Conservation (phyloP, 2,113 vertebrate genomes). For the Dryoscopus gambensis region DNA sequence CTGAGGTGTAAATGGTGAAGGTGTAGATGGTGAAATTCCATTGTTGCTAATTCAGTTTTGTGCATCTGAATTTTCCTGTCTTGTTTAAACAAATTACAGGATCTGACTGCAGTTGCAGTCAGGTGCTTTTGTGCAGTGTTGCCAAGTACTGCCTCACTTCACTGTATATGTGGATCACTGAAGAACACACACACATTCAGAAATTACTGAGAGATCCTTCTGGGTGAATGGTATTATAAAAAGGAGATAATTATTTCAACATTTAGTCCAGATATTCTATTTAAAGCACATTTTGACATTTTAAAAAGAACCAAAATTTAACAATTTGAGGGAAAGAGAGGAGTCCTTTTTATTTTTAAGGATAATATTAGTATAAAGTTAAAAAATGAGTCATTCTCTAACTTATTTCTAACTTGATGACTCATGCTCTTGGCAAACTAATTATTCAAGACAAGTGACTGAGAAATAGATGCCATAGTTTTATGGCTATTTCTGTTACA, state of each 20-base stretch:
- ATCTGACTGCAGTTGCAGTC: neutral
- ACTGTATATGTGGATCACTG: neutral
- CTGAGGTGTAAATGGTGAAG: neutral
- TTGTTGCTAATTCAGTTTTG: neutral
- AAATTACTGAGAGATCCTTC: neutral
- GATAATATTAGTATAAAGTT: neutral
- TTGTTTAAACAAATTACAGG: neutral
- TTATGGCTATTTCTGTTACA: neutral
- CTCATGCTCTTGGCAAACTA: neutral
- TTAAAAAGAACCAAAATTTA: neutral
- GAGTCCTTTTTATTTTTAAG: neutral
- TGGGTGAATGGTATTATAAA: neutral
- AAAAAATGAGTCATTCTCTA: neutral
- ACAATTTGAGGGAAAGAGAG: neutral
- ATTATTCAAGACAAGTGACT: constrained; percentile 3
- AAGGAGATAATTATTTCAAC: neutral
- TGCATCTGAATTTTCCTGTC: neutral
- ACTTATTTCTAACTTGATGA: neutral
- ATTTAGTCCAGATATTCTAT: neutral
- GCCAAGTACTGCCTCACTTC: neutral
- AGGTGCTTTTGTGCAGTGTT: neutral
- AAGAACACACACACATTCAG: neutral
- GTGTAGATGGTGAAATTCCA: neutral
- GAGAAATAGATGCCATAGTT: neutral
- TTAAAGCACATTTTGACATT: neutral